These are phyloP conservation scores for Acropora yongei DNA, from an alignment of 64 coral and sea anemone species.

Conservation along the genomic window DNA sequence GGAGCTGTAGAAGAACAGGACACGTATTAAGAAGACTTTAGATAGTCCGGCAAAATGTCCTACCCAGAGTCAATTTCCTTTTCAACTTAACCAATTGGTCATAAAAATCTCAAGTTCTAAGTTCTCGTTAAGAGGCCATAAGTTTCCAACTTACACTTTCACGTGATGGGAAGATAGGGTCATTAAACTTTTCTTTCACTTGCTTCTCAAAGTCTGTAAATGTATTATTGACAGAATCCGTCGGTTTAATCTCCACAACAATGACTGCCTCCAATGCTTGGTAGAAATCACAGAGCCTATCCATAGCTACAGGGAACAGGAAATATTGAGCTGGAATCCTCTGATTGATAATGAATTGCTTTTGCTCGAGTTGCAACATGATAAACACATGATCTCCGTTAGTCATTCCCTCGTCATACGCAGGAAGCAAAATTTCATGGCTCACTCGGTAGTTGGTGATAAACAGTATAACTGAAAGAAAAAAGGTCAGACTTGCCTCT, in stretches of 20 bases:
- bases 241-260: slow-evolving; percentile 11
- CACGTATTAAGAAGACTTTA: too few relatives aligned
- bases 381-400: slow-evolving; percentile 80
- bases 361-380: slow-evolving; percentile 17
- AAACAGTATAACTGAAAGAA: slow-evolving; percentile 78
- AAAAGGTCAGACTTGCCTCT: too few relatives aligned
- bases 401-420: slow-evolving; percentile 74
- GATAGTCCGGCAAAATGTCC: too few relatives aligned
- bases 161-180: background rate
- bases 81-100: too few relatives aligned
- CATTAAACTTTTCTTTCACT: background rate
- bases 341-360: background rate
- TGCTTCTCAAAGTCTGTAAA: background rate
- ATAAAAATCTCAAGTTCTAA: too few relatives aligned
- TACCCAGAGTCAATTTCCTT: too few relatives aligned
- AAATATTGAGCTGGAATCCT: background rate
- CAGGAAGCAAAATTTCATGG: slow-evolving; percentile 57
- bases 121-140: background rate
- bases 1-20: too few relatives aligned
- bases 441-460: slow-evolving; percentile 66
- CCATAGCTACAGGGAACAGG: too few relatives aligned
- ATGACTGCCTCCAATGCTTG: slow-evolving; percentile 4
- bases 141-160: background rate
- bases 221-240: background rate
- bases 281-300: background rate